Conservation (phyloP, 2,113 vertebrate genomes). For the Vidua chalybeata region DNA sequence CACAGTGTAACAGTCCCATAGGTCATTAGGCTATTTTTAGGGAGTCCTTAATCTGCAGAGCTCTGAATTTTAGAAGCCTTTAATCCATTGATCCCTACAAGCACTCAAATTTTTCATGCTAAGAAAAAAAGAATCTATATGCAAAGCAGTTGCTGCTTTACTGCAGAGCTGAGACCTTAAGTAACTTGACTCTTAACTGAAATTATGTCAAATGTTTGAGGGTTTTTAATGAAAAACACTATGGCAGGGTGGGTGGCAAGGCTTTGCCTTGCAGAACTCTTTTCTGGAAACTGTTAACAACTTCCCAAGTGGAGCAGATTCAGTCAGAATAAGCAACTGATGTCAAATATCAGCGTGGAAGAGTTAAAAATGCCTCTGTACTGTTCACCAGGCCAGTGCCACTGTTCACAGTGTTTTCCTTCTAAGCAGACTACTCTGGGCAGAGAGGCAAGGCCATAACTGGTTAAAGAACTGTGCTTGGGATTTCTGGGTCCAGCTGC, state of each 20-base stretch:
- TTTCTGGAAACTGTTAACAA: not conserved
- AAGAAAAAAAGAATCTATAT: not conserved
- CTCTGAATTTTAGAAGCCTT: constrained; percentile 53
- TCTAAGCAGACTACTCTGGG: not conserved
- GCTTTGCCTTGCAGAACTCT: not conserved
- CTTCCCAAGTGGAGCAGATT: not conserved
- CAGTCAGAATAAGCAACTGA: not conserved
- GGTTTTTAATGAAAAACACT: not conserved
- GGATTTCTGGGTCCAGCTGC: not conserved
- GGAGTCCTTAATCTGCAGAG: constrained; percentile 56
- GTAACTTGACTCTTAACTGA: not conserved
- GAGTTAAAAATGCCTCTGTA: not conserved
- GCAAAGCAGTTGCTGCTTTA: not conserved
- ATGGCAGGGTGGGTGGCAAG: not conserved
- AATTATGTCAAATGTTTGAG: not conserved
- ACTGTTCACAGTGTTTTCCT: not conserved
- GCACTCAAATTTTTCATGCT: not conserved
- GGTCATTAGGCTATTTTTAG: constrained; percentile 55
- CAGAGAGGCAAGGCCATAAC: not conserved
- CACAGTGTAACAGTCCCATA: not conserved
- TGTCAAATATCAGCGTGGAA: not conserved
- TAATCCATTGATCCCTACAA: constrained; percentile 47
- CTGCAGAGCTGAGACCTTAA: not conserved
- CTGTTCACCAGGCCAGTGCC: not conserved
- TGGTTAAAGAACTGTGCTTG: not conserved